phyloP scores from a whole-genome alignment of 1,140 invertebrate species.

The Contarinia nasturtii region DNA sequence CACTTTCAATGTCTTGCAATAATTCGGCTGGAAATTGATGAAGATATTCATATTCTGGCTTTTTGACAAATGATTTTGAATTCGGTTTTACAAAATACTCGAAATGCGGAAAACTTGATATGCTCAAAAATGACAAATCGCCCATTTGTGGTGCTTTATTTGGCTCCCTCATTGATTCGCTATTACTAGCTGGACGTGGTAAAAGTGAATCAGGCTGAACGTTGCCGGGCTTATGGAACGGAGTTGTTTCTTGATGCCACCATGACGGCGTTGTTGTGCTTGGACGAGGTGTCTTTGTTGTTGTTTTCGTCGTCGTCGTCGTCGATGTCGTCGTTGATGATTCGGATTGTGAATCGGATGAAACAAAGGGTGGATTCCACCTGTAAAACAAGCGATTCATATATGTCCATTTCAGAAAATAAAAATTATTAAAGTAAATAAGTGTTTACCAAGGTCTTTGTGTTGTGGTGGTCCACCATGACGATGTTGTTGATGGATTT shows the following conservation, averaged over 20 bases:
- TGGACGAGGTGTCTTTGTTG: neutral
- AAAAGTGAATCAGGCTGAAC: neutral
- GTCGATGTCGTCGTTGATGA: conserved; percentile 11
- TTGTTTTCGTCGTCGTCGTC: neutral
- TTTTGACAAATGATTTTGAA: neutral
- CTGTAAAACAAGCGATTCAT: no score
- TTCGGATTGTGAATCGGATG: neutral
- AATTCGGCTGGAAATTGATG: conserved; percentile 15
- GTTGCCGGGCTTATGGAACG: conserved; percentile 1
- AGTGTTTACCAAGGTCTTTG: conserved; percentile 5
- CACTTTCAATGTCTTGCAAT: conserved; percentile 18
- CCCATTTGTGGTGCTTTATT: conserved; percentile 13
- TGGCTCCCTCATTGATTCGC: neutral
- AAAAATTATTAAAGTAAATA: no score
- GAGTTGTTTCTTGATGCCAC: neutral
- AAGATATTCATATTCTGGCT: conserved; percentile 10
- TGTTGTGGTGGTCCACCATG: conserved; percentile 9
- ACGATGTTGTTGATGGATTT: conserved; percentile 14
- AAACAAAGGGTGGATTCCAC: no score
- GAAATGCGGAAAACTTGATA: conserved; percentile 8
- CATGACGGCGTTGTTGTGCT: conserved; percentile 1
- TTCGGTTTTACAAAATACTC: conserved; percentile 2
- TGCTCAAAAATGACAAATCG: conserved; percentile 6
- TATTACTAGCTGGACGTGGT: neutral
- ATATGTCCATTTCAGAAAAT: no score